Evolutionary conservation across 2,888 invertebrate species (phyloP), one percentile per base, ranked within the genome.

Genomic region (Limnephilus lunatus): DNA sequence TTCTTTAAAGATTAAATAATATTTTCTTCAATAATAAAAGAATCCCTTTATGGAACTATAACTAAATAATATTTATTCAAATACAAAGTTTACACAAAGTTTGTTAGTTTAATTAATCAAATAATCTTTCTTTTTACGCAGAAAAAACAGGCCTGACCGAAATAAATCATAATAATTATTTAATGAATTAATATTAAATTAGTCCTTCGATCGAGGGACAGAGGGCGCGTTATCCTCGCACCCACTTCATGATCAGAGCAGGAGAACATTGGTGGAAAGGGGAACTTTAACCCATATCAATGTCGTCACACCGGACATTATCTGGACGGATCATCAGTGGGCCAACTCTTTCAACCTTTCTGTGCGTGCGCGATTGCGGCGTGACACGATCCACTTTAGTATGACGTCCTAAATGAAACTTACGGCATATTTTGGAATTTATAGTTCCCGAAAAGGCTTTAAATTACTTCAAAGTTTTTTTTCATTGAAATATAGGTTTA

Each of bases 281-380:
- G 88, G 68, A 39, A 15, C 35, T 39, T 81, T 39, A 39, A 89
- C 88, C 88, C 88, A n/a, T 81, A 89, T 89, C 88, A 89, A 89
- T 89, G 88, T 92, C 91, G 91, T 92, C 89, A 85, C 83, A 81
- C 91, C 31, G 89, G 91, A 92, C 91, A 82, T 80, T 92, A 92
- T 92, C 91, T 85, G 44, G 80, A 90, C 85, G 80, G 80, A 89
- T 85, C 89, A 91, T 91, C 91, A 35, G 80, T 15, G 35, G 68
- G 88, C 88, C 30, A 35, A 68, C 80, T 89, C 80, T 80, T 35
- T 89, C 88, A 39, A 32, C 88, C 88, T 35, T 80, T 35, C 88
- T 89, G 88, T 89, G 15, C 30, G 39, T n/a, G 25, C 39, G 30
- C 81, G 80, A 89, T 89, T 89, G 80, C 4, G 35, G 80, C 19